These are phyloP conservation scores for Epinephelus awoara DNA, from an alignment of 2,797 vertebrate species.

Conservation along the genomic window DNA sequence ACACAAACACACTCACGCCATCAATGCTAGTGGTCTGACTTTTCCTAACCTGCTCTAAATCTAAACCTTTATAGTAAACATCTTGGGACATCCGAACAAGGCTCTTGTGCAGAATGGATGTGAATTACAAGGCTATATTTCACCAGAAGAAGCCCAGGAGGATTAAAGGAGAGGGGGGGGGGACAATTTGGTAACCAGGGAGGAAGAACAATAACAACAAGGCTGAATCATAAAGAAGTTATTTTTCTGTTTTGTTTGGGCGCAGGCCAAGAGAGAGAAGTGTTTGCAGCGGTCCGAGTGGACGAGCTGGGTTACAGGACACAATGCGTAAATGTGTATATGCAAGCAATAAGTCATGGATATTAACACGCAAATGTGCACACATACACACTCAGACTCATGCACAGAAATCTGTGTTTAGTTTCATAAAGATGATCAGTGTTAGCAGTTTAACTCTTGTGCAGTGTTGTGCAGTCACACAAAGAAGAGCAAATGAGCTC, in stretches of 20 bases:
- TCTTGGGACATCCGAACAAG: slow-evolving; percentile 81
- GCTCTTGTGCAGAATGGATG: slow-evolving; percentile 81
- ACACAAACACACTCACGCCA: slow-evolving; percentile 57
- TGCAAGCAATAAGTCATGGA: slow-evolving; percentile 63
- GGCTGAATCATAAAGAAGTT: slow-evolving; percentile 86
- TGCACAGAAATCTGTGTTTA: slow-evolving; percentile 36
- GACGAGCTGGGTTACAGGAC: slow-evolving; percentile 49
- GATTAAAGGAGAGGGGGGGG: slow-evolving; percentile 68
- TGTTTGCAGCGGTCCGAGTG: slow-evolving; percentile 56
- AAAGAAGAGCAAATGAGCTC: slow-evolving; percentile 11
- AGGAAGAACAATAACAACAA: slow-evolving; percentile 85
- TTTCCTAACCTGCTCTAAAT: slow-evolving; percentile 85
- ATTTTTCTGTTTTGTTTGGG: slow-evolving; percentile 87
- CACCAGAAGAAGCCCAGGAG: slow-evolving; percentile 75
- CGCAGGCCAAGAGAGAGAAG: slow-evolving; percentile 71
- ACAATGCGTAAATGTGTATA: slow-evolving; percentile 51
- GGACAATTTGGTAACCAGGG: slow-evolving; percentile 76
- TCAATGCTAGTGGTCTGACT: slow-evolving; percentile 71
- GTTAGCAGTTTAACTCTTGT: slow-evolving; percentile 51
- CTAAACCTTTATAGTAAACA: slow-evolving; percentile 87
- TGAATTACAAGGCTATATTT: slow-evolving; percentile 82
- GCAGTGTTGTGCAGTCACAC: slow-evolving; percentile 20
- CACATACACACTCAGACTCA: not conserved
- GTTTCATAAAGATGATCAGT: slow-evolving; percentile 41
- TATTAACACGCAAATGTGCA: slow-evolving; percentile 27